Evolutionary conservation across 2,113 vertebrate species (phyloP).

Genomic region (Danionella cerebrum): DNA sequence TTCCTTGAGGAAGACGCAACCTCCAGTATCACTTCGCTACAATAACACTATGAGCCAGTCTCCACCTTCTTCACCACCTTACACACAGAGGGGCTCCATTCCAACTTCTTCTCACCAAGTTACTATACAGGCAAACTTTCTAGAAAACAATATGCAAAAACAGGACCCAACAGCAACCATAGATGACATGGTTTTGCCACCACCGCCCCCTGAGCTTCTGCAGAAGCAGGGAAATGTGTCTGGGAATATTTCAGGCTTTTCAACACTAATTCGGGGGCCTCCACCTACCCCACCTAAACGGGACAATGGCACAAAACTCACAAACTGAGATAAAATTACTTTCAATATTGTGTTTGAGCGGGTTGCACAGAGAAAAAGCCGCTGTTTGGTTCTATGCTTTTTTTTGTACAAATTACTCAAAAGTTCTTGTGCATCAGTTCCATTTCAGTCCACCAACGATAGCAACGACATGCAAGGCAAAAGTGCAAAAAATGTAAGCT

Average conservation of each 20-base stretch:
- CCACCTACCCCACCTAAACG: conserved; percentile 90
- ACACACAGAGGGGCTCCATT: conserved; percentile 54
- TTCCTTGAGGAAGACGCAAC: conserved; percentile 80
- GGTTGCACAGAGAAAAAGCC: background rate
- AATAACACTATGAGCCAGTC: conserved; percentile 75
- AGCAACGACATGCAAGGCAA: conserved; percentile 58
- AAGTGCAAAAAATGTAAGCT: conserved; percentile 41
- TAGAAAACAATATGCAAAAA: conserved; percentile 88
- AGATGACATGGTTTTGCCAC: conserved; percentile 92
- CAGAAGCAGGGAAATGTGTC: conserved; percentile 72
- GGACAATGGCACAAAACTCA: conserved; percentile 91
- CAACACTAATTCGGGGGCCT: conserved; percentile 86
- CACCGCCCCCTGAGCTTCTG: conserved; percentile 86
- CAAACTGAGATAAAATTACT: conserved; percentile 40
- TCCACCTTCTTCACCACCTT: conserved; percentile 38
- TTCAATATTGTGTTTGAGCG: background rate
- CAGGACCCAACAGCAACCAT: conserved; percentile 79
- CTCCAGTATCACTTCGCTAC: conserved; percentile 72
- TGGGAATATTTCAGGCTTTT: conserved; percentile 90
- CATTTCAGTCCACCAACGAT: conserved; percentile 15
- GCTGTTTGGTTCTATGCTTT: conserved; percentile 21
- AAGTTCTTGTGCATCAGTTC: conserved; percentile 26
- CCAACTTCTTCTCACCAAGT: conserved; percentile 88
- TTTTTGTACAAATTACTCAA: conserved; percentile 43
- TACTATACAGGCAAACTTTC: conserved; percentile 84